Percentiles rank a stretch among this genome's conserved stretches.
phyloP scores from a whole-genome alignment of 1,140 invertebrate genomes.

The Achatina immaculata region DNA sequence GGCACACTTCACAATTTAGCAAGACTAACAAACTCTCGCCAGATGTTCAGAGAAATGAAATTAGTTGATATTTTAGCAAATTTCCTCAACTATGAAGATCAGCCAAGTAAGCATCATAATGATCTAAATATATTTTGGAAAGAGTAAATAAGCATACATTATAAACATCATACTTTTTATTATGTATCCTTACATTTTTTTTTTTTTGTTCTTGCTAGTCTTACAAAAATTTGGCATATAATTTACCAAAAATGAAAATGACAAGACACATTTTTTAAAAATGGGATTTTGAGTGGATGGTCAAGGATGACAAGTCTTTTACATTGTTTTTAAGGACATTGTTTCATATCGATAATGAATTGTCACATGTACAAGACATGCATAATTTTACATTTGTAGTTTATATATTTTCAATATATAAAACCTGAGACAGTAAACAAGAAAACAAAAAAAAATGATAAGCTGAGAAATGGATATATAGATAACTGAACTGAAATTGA shows the following conservation, averaged over 20 bases:
- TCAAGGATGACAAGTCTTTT: too few relatives aligned
- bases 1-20: slow-evolving; percentile 29
- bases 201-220: neutral
- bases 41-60: slow-evolving; percentile 16
- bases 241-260: neutral
- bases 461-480: too few relatives aligned
- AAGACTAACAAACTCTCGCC: neutral
- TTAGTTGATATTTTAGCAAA: slow-evolving; percentile 19
- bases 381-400: too few relatives aligned
- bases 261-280: neutral
- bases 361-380: too few relatives aligned
- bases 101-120: neutral
- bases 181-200: neutral
- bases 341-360: too few relatives aligned
- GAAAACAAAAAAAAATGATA: too few relatives aligned
- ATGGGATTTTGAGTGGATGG: neutral
- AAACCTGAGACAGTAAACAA: too few relatives aligned
- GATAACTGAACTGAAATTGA: too few relatives aligned
- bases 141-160: too few relatives aligned
- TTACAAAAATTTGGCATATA: neutral
- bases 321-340: too few relatives aligned
- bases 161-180: too few relatives aligned
- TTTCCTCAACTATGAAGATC: slow-evolving; percentile 27
- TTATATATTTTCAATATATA: too few relatives aligned
- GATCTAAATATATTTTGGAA: neutral